Base-by-base conservation (phyloP, 2,113 vertebrate genomes). In the Micromys minutus region DNA sequence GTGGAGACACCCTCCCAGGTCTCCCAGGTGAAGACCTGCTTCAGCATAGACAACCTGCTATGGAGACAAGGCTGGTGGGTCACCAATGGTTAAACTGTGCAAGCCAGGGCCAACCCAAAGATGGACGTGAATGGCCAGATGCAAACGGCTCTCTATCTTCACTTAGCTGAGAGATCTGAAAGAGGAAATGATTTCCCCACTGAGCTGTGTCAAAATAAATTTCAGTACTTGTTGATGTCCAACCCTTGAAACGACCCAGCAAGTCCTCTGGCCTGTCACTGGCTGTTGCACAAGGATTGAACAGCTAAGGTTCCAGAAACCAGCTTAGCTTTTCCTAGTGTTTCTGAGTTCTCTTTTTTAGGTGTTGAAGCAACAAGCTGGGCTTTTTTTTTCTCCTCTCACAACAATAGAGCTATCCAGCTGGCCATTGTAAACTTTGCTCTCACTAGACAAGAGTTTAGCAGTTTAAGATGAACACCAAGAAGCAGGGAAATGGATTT, bases 281-380 rank as follows among this genome's bases (percentile, higher is more conserved):
- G 42, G 12, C 31, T 9, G 63, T 85, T 69, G 93, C 96, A 39
- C 39, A n/a, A 71, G 59, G 45, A 93, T 47, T 89, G 92, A 52
- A 94, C 45, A 42, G 79, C 36, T 65, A 65, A 87, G 42, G 63
- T 96, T 95, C 87, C 92, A 34, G 42, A 75, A 21, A 86, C 88
- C 10, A 75, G 97, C 77, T 24, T 34, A 87, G 94, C 34, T 59
- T 79, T 22, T 96, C 93, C 96, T 93, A 89, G 95, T 94, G 94
- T 95, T 93, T 96, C 88, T 55, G 39, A 89, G 90, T 65, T 87
- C 91, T 93, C 95, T 3, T 0, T 90, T 91, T 93, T 97, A 97
- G 95, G 92, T 86, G 81, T 96, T 80, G 96, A 94, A 97, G 95
- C 17, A 52, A 89, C 95, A 96, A 95, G 90, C 91, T 95, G 94